Percentiles rank a stretch among this genome's conserved stretches.
These are phyloP conservation scores for Steatocranus sp. DNA, from an alignment of 2,797 vertebrate species.

Conservation along the genomic window DNA sequence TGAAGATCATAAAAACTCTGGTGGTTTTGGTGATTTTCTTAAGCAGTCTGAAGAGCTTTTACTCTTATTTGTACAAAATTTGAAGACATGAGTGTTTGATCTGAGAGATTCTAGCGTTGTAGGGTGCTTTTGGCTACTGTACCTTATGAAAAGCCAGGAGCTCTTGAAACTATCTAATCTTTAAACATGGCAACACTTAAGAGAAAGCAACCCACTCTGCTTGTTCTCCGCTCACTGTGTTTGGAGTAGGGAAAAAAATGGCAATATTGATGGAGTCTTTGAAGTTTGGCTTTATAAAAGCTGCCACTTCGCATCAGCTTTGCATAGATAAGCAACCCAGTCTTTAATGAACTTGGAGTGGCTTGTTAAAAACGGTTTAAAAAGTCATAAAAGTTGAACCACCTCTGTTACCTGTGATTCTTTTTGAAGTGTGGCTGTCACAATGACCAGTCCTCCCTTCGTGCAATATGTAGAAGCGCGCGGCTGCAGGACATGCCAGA, in stretches of 20 bases:
- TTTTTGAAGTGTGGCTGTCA: background rate
- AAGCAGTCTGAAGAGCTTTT: background rate
- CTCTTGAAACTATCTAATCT: constrained; percentile 44
- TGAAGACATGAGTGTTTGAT: background rate
- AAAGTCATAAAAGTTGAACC: constrained; percentile 1
- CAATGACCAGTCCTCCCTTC: background rate
- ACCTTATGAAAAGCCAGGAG: constrained; percentile 35
- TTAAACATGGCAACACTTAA: constrained; percentile 33
- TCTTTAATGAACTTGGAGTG: constrained; percentile 20
- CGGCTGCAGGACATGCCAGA: background rate
- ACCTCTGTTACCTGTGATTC: background rate
- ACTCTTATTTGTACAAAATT: background rate
- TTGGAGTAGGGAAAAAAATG: background rate
- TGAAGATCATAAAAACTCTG: background rate
- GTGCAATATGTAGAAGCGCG: background rate
- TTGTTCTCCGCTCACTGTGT: background rate
- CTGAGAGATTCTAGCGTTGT: background rate
- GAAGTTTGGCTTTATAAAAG: constrained; percentile 26
- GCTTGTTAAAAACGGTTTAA: background rate
- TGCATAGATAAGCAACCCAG: constrained; percentile 12
- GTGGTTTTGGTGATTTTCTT: background rate
- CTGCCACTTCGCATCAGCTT: background rate
- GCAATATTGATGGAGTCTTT: constrained; percentile 20
- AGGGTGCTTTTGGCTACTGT: constrained; percentile 1
- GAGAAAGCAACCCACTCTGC: background rate